Evolutionary conservation across 2,888 invertebrate species (phyloP), one percentile per base, ranked within the genome.

Genomic region (Rhingia rostrata): DNA sequence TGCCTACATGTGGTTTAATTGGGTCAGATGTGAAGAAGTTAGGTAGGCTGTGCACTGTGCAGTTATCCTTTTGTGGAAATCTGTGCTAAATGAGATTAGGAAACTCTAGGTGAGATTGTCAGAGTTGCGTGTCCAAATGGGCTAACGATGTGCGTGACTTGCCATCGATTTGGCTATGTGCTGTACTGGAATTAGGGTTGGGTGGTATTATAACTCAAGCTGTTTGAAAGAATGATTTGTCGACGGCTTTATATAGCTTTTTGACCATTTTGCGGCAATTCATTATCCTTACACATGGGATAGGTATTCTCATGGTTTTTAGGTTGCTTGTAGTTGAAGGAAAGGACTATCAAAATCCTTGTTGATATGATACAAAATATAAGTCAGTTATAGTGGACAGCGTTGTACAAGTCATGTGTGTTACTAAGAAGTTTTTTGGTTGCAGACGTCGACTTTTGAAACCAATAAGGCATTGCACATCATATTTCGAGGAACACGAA

Each of bases 1-100:
- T 43, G 5, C 33, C 35, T 10, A 49, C 37, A 49, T 30, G 53
- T 49, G 35, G 60, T 63, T 35, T 30, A 83, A 74, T 74, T 83
- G 83, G 83, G 83, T 83, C 83, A 83, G 69, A 63, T 73, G 32
- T 58, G 77, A 81, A 74, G 63, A 69, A 47, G 72, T 73, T 73
- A 69, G 78, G 10, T 14, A 47, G 67, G 58, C 47, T 77, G 39
- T 64, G 53, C 12, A 4, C 49, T 22, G 14, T 56, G 4, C 4
- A 7, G 43, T 12, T 47, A 22, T 22, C 12, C 12, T 5, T 64
- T 12, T 39, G 30, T n/a, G 43, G 53, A 78, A 83, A 79, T 83
- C 63, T 63, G 53, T 56, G 73, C 69, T 74, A 14, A 72, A 54
- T 60, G 58, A 12, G 39, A 6, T 12, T 64, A 33, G 32, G 12